These are phyloP conservation scores for Phenacoccus solenopsis DNA, from an alignment of 1,140 invertebrate species.

Conservation along the genomic window DNA sequence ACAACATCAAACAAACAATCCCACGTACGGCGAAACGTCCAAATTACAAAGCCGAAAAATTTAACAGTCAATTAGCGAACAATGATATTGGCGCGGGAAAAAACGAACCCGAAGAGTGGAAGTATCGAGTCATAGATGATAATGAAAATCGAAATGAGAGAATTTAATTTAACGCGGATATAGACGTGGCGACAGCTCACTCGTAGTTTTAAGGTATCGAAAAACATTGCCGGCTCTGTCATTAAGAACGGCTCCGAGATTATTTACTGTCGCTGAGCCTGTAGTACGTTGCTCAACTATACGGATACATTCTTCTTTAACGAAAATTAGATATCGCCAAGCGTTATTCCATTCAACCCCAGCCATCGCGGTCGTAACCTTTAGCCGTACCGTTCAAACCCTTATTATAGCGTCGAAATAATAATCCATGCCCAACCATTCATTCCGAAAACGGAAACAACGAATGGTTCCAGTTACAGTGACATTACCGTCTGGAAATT, in stretches of 20 bases:
- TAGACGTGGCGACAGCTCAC: too few relatives aligned
- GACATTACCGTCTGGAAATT: slow-evolving; percentile 16
- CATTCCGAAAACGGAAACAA: background rate
- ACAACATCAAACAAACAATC: too few relatives aligned
- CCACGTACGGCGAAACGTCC: too few relatives aligned
- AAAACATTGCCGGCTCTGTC: background rate
- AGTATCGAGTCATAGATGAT: too few relatives aligned
- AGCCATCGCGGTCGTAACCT: background rate
- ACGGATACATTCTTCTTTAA: background rate
- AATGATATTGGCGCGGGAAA: background rate
- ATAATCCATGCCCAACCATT: background rate
- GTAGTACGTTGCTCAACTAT: background rate
- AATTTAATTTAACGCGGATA: too few relatives aligned
- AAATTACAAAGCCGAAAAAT: too few relatives aligned
- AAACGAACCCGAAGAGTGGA: too few relatives aligned
- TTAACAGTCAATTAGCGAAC: too few relatives aligned
- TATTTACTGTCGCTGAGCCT: background rate
- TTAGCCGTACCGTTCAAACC: background rate
- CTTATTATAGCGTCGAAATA: background rate
- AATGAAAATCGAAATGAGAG: too few relatives aligned
- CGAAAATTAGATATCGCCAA: background rate
- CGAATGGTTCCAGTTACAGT: slow-evolving; percentile 13
- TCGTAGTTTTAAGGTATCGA: too few relatives aligned
- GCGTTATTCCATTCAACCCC: background rate
- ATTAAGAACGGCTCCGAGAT: background rate